These are phyloP conservation scores for Berghia stephanieae DNA, from an alignment of 1,140 invertebrate genomes.

Conservation along the genomic window DNA sequence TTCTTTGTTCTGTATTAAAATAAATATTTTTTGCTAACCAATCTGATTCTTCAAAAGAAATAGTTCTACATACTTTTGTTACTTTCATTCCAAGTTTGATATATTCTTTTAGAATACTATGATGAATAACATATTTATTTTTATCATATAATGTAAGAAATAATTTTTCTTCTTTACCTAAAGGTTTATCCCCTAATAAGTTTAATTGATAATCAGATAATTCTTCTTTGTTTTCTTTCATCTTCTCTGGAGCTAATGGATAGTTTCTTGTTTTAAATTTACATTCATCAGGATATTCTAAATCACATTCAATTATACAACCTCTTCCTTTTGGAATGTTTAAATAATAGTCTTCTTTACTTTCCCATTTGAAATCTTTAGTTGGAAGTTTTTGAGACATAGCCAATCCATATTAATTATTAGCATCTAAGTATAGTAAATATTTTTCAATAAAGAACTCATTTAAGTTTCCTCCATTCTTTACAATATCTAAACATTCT, in stretches of 20 bases:
- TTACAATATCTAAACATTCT: background rate
- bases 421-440: conserved; percentile 49
- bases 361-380: conserved; percentile 41
- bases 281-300: conserved; percentile 59
- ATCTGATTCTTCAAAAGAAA: conserved; percentile 34
- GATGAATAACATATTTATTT: conserved; percentile 37
- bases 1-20: conserved; percentile 51
- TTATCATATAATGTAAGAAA: conserved; percentile 30
- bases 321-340: conserved; percentile 61
- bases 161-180: conserved; percentile 12
- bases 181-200: background rate
- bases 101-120: conserved; percentile 39
- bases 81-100: conserved; percentile 34
- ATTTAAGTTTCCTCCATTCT: conserved; percentile 17
- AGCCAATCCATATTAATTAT: conserved; percentile 50
- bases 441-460: conserved; percentile 27
- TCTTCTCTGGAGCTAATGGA: conserved; percentile 66
- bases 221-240: conserved; percentile 18
- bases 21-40: conserved; percentile 38
- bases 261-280: conserved; percentile 70
- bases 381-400: conserved; percentile 40
- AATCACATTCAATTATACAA: conserved; percentile 70
- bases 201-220: conserved; percentile 9
- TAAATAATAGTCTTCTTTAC: conserved; percentile 30
- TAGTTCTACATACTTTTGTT: conserved; percentile 35